These are phyloP conservation scores for Phyllostomus discolor DNA, from an alignment of 2,113 vertebrate species.

Conservation along the genomic window DNA sequence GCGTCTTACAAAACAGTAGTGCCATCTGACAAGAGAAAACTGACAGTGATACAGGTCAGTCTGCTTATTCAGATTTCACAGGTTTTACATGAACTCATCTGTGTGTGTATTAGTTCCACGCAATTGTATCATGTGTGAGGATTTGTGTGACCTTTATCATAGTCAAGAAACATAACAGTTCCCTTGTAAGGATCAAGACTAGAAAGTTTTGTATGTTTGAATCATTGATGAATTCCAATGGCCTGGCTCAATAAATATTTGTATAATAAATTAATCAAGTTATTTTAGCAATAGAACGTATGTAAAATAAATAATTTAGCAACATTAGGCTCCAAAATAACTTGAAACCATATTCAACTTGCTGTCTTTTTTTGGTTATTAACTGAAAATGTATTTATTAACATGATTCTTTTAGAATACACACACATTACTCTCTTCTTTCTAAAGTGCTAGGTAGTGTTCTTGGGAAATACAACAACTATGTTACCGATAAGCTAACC, in stretches of 20 bases:
- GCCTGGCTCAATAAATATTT: not conserved
- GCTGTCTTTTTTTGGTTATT: not conserved
- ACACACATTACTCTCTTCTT: not conserved
- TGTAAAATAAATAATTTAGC: not conserved
- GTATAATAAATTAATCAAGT: not conserved
- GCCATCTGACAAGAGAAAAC: not conserved
- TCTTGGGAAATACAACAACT: not conserved
- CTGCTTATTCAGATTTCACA: not conserved
- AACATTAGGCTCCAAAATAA: not conserved
- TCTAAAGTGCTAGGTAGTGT: not conserved
- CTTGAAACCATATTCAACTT: not conserved
- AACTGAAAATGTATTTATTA: not conserved
- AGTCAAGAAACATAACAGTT: not conserved
- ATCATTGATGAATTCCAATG: not conserved
- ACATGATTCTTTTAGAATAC: not conserved
- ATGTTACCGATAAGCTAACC: not conserved
- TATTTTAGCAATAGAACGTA: not conserved
- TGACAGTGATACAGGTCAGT: not conserved
- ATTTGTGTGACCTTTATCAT: not conserved
- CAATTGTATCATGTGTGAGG: not conserved
- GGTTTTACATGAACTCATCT: not conserved
- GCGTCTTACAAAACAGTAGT: not conserved
- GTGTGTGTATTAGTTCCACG: not conserved
- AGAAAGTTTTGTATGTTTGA: not conserved
- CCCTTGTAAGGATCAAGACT: not conserved